Conservation (phyloP, 2,113 vertebrate species). For the Tachysurus vachellii region DNA sequence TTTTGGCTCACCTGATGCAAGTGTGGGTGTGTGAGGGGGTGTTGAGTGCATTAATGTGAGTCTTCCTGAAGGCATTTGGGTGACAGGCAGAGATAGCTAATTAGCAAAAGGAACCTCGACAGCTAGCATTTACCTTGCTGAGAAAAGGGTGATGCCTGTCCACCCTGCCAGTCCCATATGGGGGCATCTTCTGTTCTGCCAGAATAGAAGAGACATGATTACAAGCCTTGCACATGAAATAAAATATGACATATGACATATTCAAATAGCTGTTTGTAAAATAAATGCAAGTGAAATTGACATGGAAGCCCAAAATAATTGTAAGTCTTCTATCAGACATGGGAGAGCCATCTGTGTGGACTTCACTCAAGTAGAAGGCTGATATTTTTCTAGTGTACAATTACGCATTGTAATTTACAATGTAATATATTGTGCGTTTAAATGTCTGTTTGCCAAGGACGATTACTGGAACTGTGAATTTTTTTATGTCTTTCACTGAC, state of each 20-base stretch:
- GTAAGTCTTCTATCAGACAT: not conserved
- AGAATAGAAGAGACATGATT: slow-evolving; percentile 38
- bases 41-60: slow-evolving; percentile 50
- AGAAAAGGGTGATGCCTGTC: slow-evolving; percentile 35
- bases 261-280: slow-evolving; percentile 32
- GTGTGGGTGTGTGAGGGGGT: slow-evolving; percentile 17
- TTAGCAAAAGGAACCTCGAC: slow-evolving; percentile 56
- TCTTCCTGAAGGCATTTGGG: slow-evolving; percentile 63
- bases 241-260: slow-evolving; percentile 33
- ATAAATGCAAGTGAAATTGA: slow-evolving; percentile 26
- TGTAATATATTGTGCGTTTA: not conserved
- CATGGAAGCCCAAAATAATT: slow-evolving; percentile 1
- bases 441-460: not conserved
- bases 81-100: slow-evolving; percentile 60
- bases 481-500: not conserved
- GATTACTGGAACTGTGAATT: not conserved
- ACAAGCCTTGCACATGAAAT: slow-evolving; percentile 31
- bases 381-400: slow-evolving; percentile 13
- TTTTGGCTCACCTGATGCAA: slow-evolving; percentile 19
- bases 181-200: slow-evolving; percentile 27
- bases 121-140: slow-evolving; percentile 49
- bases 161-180: slow-evolving; percentile 43
- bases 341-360: not conserved
- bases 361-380: not conserved
- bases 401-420: not conserved